phyloP scores from a whole-genome alignment of 2,797 vertebrate genomes.

The Varecia variegata region DNA sequence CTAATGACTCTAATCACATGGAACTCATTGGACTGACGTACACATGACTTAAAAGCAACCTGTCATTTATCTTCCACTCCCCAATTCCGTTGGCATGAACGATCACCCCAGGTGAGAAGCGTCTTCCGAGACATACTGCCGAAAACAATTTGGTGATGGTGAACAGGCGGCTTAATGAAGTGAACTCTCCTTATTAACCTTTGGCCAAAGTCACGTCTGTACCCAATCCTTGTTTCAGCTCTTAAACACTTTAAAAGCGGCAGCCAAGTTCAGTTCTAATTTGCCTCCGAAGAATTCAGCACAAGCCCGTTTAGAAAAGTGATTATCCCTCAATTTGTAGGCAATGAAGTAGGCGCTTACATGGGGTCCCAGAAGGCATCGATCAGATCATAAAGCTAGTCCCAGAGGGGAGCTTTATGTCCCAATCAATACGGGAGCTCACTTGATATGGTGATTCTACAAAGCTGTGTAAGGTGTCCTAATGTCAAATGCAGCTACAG shows the following conservation, averaged over 20 bases:
- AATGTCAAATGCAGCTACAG: not conserved
- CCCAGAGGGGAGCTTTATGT: too few relatives aligned
- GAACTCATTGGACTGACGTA: slow-evolving; percentile 57
- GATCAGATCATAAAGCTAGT: not conserved
- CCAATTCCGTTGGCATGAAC: slow-evolving; percentile 27
- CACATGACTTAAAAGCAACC: slow-evolving; percentile 50
- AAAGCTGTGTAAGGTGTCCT: not conserved
- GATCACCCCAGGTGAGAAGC: not conserved
- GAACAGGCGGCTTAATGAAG: slow-evolving; percentile 70
- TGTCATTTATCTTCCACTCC: slow-evolving; percentile 56
- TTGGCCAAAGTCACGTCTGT: not conserved
- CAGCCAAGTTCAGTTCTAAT: not conserved
- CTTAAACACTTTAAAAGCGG: not conserved
- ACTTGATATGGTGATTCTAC: not conserved
- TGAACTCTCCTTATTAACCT: slow-evolving; percentile 48
- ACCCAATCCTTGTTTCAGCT: not conserved
- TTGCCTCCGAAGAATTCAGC: slow-evolving; percentile 22
- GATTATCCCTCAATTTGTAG: not conserved
- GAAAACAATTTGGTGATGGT: not conserved
- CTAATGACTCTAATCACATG: slow-evolving; percentile 30
- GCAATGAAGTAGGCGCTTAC: not conserved
- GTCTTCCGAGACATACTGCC: not conserved
- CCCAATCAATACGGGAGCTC: not conserved
- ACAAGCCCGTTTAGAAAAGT: not conserved
- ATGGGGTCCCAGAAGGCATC: not conserved